These are phyloP conservation scores for Mechanitis messenoides DNA, from an alignment of 2,888 invertebrate genomes.

Conservation along the genomic window DNA sequence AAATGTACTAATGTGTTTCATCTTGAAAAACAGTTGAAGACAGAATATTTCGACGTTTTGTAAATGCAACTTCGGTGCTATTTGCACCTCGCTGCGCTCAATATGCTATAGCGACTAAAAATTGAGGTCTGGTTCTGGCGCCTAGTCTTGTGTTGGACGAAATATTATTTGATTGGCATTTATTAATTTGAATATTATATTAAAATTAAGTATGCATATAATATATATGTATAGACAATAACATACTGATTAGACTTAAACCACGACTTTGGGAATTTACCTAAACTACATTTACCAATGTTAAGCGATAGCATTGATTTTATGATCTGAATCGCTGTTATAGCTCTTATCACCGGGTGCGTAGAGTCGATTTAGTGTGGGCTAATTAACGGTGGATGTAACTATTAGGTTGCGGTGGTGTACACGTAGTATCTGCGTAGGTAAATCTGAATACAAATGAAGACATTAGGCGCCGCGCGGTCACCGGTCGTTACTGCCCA, in stretches of 20 bases:
- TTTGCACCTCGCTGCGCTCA: no score
- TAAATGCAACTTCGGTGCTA: no score
- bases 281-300: constrained; percentile 1
- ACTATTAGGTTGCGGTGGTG: constrained; percentile 25
- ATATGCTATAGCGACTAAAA: no score
- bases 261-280: constrained; percentile 2
- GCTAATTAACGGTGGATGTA: constrained; percentile 11
- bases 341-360: neutral
- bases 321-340: neutral
- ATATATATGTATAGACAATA: constrained; percentile 21
- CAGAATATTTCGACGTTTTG: no score
- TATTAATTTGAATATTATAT: no score
- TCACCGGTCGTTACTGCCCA: constrained; percentile 45
- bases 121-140: no score
- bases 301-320: constrained; percentile 11
- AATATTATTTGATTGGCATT: no score
- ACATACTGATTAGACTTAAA: constrained; percentile 21
- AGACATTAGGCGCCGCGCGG: constrained; percentile 56
- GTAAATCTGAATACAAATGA: constrained; percentile 70
- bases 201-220: no score
- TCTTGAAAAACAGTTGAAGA: no score
- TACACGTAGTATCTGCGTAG: constrained; percentile 44
- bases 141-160: no score
- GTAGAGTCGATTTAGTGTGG: constrained; percentile 13
- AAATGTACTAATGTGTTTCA: no score